Percentiles rank a stretch among this genome's conserved stretches.
Conservation (phyloP, 2,113 vertebrate genomes). For the Vombatus ursinus region DNA sequence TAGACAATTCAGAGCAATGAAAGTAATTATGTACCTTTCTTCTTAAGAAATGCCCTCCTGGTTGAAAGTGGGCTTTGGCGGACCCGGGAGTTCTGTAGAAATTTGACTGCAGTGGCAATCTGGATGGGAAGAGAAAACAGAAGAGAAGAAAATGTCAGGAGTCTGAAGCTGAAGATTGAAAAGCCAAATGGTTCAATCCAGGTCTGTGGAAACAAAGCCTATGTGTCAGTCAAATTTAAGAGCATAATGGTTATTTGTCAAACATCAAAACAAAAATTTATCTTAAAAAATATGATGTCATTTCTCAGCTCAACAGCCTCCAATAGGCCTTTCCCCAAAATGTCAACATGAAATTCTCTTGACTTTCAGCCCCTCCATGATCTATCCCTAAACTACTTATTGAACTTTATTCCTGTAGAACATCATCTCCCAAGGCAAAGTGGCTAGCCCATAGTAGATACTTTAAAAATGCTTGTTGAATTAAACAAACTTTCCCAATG, state of each 20-base stretch:
- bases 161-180: constrained; percentile 40
- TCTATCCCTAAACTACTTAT: background rate
- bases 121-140: constrained; percentile 76
- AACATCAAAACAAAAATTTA: background rate
- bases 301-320: background rate
- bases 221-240: background rate
- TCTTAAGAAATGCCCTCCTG: constrained; percentile 95
- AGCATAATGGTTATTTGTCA: background rate
- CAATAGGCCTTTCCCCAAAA: background rate
- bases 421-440: background rate
- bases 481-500: background rate
- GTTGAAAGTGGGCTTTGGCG: constrained; percentile 92
- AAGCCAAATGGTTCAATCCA: background rate
- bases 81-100: constrained; percentile 96
- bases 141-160: constrained; percentile 58
- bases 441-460: background rate
- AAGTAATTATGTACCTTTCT: constrained; percentile 91
- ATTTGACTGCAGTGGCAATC: constrained; percentile 97
- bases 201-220: background rate
- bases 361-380: background rate
- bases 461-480: background rate
- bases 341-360: background rate
- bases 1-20: background rate
- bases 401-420: background rate
- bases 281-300: background rate